These are phyloP conservation scores for Lapara coniferarum DNA, from an alignment of 2,888 invertebrate species.

Conservation along the genomic window DNA sequence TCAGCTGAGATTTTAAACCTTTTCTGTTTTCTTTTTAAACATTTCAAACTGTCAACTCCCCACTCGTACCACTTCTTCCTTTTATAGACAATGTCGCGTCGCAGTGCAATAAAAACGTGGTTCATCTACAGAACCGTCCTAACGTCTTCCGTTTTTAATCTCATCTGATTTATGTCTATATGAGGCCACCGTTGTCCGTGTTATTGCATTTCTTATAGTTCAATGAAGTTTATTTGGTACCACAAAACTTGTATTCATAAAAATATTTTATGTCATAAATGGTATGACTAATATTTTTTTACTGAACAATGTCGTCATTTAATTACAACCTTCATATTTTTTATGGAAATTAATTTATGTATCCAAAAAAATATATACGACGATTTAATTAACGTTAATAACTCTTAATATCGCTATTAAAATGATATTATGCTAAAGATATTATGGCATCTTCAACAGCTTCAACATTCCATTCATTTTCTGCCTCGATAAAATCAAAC, in stretches of 20 bases:
- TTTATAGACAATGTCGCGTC: slow-evolving; percentile 7
- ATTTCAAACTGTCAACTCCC: not conserved
- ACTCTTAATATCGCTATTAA: not conserved
- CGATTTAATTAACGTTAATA: too few species aligned
- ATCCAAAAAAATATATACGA: not conserved
- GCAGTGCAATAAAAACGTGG: slow-evolving; percentile 21
- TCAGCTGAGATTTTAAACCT: too few species aligned
- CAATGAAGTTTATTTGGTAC: not conserved
- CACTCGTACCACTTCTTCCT: not conserved
- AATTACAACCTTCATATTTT: not conserved
- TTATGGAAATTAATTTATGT: not conserved
- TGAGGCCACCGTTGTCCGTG: not conserved
- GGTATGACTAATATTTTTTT: not conserved
- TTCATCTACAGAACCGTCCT: slow-evolving; percentile 29
- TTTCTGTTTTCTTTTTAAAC: not conserved
- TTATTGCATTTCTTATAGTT: slow-evolving; percentile 11
- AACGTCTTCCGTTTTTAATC: slow-evolving; percentile 35
- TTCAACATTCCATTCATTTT: not conserved
- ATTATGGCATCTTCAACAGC: not conserved
- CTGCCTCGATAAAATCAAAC: slow-evolving; percentile 2
- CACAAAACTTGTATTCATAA: not conserved
- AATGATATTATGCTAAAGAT: not conserved
- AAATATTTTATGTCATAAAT: not conserved
- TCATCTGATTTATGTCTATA: slow-evolving; percentile 24
- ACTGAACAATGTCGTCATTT: not conserved